Evolutionary conservation across 2,113 vertebrate genomes (phyloP), one percentile per base, ranked within the genome.

Genomic region (Myiozetetes cayanensis): DNA sequence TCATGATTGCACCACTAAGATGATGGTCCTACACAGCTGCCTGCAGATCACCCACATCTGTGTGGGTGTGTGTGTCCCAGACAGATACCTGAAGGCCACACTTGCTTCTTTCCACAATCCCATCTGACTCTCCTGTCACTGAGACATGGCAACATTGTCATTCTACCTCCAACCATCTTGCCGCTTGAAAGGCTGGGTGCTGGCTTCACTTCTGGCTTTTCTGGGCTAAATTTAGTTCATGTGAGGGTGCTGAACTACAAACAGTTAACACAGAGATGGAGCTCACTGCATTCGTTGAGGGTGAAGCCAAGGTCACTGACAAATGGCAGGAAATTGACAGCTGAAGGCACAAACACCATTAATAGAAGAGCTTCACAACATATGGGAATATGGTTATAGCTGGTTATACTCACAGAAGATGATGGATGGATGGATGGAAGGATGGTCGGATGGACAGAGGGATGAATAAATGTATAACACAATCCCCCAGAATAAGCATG

Each of bases 181-280:
- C 43, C 75, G 62, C 85, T 85, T 95, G 71, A 95, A 92, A 93
- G 68, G 13, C 39, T 25, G 37, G 43, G 24, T 65, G 49, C 20
- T 79, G 66, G 28, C 90, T 91, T 90, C 46, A 61, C 53, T 90
- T 94, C 49, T 91, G 50, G 73, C 73, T 77, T 78, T 90, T 78
- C 89, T 0, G 1, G 50, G 80, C 76, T 80, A 80, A 85, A 65
- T 83, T 93, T 58, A 79, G 74, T 44, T 89, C 76, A 68, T 0
- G 5, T 85, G 52, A 94, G 41, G 74, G 31, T 87, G 77, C 71
- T 73, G 77, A 72, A 59, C 68, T 75, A 31, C n/a, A 17, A 78
- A 91, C 12, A 81, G 65, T 27, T 78, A 75, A 49, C 7, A 47
- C 44, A 77, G 91, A 94, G 49, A 20, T 68, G 35, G 46, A 67